Evolutionary conservation across 1,140 invertebrate genomes (phyloP), one percentile per base, ranked within the genome.

Genomic region (Drosophila subpulchrella): DNA sequence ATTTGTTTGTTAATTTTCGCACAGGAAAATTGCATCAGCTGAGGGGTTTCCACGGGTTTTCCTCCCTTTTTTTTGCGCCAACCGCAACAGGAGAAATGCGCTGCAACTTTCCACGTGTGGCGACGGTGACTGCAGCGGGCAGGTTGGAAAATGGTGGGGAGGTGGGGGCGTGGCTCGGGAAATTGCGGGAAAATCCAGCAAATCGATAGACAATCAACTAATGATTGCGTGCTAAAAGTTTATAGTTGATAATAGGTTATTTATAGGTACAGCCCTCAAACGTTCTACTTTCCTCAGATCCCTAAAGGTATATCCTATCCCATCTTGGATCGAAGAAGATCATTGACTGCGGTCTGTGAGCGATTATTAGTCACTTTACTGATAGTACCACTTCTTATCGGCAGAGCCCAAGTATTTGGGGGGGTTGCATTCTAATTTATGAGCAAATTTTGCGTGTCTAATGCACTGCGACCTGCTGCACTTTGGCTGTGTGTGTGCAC

Each of bases 11-110:
- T 86, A 86, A 86, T 86, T 75, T 86, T 82, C 83, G 78, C 79
- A 78, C 78, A 70, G 78, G 83, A 82, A 86, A 86, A 86, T 88
- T 86, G 83, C 83, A 88, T 86, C 82, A 86, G 79, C 74, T 81
- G 61, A 46, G 63, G 63, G 76, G 81, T 70, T 83, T 80, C 36
- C 59, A 63, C 17, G n/a, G 11, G 42, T 7, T 44, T 44, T 44
- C 11, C 15, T 54, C 32, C 41, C n/a, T 17, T 58, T 17, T 17
- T 38, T 50, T 44, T 32, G 10, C 7, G 7, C 24, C 27, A 17
- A 41, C 73, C 72, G 53, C 58, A 57, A 75, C 70, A 65, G 72
- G 53, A 75, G 60, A 75, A 65, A 75, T 57, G 41, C 41, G 30
- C 24, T 48, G 13, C 73, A 75, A 75, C 32, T 75, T 66, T 36